Base-by-base conservation (phyloP, 2,797 vertebrate species). In the Pelobates cultripes region DNA sequence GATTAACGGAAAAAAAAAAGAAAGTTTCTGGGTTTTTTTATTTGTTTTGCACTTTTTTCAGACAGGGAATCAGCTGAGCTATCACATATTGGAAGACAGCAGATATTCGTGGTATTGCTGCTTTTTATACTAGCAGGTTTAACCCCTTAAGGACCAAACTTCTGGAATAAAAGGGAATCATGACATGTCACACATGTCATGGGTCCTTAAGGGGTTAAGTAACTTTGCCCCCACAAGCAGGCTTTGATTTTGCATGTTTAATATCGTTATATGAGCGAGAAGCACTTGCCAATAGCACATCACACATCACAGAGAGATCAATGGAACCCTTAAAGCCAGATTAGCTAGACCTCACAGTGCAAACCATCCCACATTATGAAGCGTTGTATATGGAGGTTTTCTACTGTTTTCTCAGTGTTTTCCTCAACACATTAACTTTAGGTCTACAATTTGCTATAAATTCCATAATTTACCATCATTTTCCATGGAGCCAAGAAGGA, bases 81-180 rank as follows among this genome's bases (percentile, higher is more conserved):
- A 81, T 42, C 4, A n/a, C 17, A 14, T 61, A 15, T 9, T 51
- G 45, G 70, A 61, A 81, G 67, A 72, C 74, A 77, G 76, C 75
- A 83, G 72, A 61, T 73, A 61, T 73, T 74, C 76, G 81, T 83
- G 75, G 76, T 83, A 78, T 78, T 83, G 81, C 81, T 83, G 81
- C 81, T 83, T 83, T 83, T 47, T 61, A 73, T 44, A 69, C 17
- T 63, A 60, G 4, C 57, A 40, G 17, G 70, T 69, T 42, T 70
- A n/a, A n/a, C n/a, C n/a, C n/a, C n/a, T n/a, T n/a, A n/a, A n/a
- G n/a, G n/a, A n/a, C n/a, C n/a, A n/a, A n/a, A n/a, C n/a, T n/a
- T n/a, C n/a, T n/a, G n/a, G n/a, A n/a, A n/a, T n/a, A n/a, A n/a
- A n/a, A n/a, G n/a, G n/a, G n/a, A n/a, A n/a, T n/a, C n/a, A n/a